Evolutionary conservation across 2,113 vertebrate genomes (phyloP).

Genomic region (Callipepla squamata): DNA sequence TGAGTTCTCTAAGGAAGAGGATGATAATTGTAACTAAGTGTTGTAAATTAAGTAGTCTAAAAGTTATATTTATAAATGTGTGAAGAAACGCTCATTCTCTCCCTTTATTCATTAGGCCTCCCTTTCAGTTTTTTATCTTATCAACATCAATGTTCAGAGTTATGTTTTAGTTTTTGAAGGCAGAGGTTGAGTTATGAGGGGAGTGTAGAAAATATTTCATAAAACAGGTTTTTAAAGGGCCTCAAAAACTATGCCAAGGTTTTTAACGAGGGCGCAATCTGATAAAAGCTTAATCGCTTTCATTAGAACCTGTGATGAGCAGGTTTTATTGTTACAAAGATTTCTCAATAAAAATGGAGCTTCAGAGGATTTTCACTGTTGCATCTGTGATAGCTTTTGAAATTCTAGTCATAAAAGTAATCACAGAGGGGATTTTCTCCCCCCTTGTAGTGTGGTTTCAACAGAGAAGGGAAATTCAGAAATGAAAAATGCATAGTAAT

Average conservation of each 20-base stretch:
- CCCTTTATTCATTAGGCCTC: not conserved
- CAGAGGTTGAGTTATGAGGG: not conserved
- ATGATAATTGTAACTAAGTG: slow-evolving; percentile 69
- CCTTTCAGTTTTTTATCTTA: not conserved
- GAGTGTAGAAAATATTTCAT: not conserved
- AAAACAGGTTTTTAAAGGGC: not conserved
- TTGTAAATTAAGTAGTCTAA: slow-evolving; percentile 60
- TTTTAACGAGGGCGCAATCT: not conserved
- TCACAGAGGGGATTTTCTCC: slow-evolving; percentile 27
- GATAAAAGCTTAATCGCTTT: not conserved
- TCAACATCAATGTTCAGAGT: not conserved
- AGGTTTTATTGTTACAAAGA: not conserved
- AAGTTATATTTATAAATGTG: slow-evolving; percentile 44
- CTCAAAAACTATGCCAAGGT: not conserved
- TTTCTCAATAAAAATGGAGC: slow-evolving; percentile 31
- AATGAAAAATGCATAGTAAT: slow-evolving; percentile 35
- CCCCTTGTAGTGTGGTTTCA: slow-evolving; percentile 49
- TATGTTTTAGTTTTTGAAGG: not conserved
- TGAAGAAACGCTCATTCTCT: not conserved
- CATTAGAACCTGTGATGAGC: not conserved
- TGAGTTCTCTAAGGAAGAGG: slow-evolving; percentile 66
- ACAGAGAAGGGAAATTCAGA: slow-evolving; percentile 29
- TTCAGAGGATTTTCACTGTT: slow-evolving; percentile 11
- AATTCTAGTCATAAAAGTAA: slow-evolving; percentile 63
- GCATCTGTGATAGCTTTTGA: slow-evolving; percentile 31